A percentile compares a stretch with the other conserved stretches of the same genome.
phyloP scores from a whole-genome alignment of 1,140 invertebrate genomes.

The Araneus ventricosus region DNA sequence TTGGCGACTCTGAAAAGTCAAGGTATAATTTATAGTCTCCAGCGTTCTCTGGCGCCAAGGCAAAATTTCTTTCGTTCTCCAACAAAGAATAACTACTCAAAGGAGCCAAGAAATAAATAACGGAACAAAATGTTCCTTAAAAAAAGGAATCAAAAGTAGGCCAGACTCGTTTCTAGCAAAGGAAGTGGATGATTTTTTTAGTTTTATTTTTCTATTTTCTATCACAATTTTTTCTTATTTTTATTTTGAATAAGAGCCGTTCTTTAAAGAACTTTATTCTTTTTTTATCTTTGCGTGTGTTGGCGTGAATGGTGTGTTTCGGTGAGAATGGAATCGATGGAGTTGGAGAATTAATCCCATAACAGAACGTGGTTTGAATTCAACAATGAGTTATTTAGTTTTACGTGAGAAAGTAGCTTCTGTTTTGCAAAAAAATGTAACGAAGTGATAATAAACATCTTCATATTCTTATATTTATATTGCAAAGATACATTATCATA shows the following conservation, averaged over 20 bases:
- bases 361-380: constrained; percentile 62
- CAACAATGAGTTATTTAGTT: constrained; percentile 28
- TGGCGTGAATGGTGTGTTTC: constrained; percentile 64
- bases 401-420: constrained; percentile 10
- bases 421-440: not conserved
- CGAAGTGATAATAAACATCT: not conserved
- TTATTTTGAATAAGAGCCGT: constrained; percentile 65
- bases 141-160: constrained; percentile 65
- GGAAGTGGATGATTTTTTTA: constrained; percentile 63
- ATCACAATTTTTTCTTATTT: constrained; percentile 35
- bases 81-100: constrained; percentile 67
- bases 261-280: constrained; percentile 53
- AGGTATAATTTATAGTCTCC: constrained; percentile 71
- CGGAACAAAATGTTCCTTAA: constrained; percentile 64
- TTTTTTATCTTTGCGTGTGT: constrained; percentile 61
- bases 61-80: constrained; percentile 67
- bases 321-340: constrained; percentile 11
- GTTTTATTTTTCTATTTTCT: constrained; percentile 26
- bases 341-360: constrained; percentile 41
- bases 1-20: constrained; percentile 62
- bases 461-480: not conserved
- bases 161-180: constrained; percentile 55
- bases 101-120: constrained; percentile 61
- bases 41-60: constrained; percentile 58
- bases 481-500: not conserved